Percentiles rank a stretch among this genome's conserved stretches.
These are phyloP conservation scores for Phylloscopus whistleri DNA, from an alignment of 2,113 vertebrate species.

Conservation along the genomic window DNA sequence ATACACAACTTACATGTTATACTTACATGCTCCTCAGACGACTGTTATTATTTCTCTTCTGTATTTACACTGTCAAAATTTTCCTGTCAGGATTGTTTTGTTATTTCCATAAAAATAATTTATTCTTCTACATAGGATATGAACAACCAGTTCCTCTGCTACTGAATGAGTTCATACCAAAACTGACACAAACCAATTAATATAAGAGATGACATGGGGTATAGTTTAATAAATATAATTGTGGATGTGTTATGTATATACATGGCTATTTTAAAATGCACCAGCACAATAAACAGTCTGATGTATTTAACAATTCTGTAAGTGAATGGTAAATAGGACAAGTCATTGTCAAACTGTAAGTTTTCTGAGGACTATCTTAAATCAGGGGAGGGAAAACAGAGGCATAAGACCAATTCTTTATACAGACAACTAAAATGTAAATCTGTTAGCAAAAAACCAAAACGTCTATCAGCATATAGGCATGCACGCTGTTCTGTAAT, in stretches of 20 bases:
- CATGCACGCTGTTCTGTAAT: background rate
- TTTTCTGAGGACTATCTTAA: background rate
- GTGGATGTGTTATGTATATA: background rate
- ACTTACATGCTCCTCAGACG: background rate
- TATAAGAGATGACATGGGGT: background rate
- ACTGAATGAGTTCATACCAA: background rate
- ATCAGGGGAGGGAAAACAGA: background rate
- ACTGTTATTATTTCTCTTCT: background rate
- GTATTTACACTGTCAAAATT: background rate
- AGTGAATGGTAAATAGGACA: background rate
- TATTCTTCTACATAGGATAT: background rate
- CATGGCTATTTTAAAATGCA: background rate
- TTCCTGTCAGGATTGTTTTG: background rate
- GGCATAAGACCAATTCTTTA: background rate
- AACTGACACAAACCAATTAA: background rate
- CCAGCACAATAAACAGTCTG: background rate
- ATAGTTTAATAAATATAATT: background rate
- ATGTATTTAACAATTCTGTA: background rate
- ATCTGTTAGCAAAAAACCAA: background rate
- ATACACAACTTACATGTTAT: background rate
- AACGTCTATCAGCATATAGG: background rate
- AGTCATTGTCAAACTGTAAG: background rate
- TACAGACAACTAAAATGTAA: background rate
- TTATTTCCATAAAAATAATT: conserved; percentile 27
- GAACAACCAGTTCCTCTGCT: background rate